These are phyloP conservation scores for Branchipolynoe longqiensis DNA, from an alignment of 2,888 invertebrate species.

Conservation along the genomic window DNA sequence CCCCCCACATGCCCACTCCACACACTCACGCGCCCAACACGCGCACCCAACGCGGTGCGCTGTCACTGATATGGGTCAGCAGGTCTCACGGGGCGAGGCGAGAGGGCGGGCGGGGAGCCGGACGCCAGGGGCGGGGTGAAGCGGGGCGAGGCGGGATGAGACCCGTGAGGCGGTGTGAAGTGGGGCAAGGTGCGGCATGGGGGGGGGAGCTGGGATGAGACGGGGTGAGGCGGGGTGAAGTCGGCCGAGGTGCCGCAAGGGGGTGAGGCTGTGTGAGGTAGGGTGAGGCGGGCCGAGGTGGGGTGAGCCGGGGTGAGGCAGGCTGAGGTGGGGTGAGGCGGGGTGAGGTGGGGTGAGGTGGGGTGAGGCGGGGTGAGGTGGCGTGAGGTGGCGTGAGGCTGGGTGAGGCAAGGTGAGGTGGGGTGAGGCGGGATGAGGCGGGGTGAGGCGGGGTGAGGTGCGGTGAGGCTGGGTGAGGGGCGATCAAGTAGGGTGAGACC, in stretches of 20 bases:
- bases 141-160: neutral
- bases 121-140: neutral
- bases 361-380: too few relatives aligned
- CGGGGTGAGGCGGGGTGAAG: neutral
- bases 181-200: neutral
- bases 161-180: neutral
- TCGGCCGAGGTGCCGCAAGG: neutral
- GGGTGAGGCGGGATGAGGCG: too few relatives aligned
- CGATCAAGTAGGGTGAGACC: too few relatives aligned
- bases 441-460: too few relatives aligned
- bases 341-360: too few relatives aligned
- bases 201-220: neutral
- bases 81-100: conserved; percentile 8
- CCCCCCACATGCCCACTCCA: neutral
- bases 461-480: too few relatives aligned
- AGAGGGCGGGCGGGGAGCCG: neutral
- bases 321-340: too few relatives aligned
- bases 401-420: too few relatives aligned
- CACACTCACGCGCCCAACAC: neutral
- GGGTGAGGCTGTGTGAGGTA: neutral
- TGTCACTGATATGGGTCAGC: conserved; percentile 45
- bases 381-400: too few relatives aligned
- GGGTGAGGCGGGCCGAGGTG: neutral
- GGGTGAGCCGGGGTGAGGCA: neutral
- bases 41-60: neutral